Conservation (phyloP, 2,113 vertebrate species). For the Machaerirhynchus nigripectus region DNA sequence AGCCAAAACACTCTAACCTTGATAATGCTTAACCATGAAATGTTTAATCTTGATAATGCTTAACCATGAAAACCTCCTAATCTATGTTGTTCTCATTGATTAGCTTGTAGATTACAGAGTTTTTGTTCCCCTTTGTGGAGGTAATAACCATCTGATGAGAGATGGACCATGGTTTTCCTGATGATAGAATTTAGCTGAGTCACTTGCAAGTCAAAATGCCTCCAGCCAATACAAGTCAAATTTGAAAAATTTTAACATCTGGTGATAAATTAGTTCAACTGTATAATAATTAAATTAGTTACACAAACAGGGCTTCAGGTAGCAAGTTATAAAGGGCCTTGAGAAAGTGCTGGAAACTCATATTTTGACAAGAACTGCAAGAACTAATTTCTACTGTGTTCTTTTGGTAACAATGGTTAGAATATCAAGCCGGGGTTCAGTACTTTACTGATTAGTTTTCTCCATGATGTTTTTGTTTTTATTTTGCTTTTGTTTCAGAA, state of each 20-base stretch:
- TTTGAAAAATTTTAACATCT: constrained; percentile 27
- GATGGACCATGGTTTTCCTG: neutral
- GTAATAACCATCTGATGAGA: neutral
- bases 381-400: neutral
- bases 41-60: neutral
- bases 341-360: neutral
- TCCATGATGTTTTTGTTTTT: neutral
- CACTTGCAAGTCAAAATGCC: neutral
- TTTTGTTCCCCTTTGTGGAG: neutral
- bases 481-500: constrained; percentile 75
- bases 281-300: constrained; percentile 15
- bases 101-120: neutral
- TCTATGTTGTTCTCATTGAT: neutral
- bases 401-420: neutral
- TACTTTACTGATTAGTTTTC: neutral
- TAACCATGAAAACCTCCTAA: neutral
- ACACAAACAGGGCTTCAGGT: neutral
- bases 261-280: constrained; percentile 14
- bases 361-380: neutral
- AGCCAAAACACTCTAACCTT: neutral
- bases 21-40: neutral
- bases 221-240: neutral
- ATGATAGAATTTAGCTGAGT: neutral
- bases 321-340: neutral
- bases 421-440: neutral